Evolutionary conservation across 2,113 vertebrate genomes (phyloP), one percentile per base, ranked within the genome.

Genomic region (Himantopus leucocephalus): DNA sequence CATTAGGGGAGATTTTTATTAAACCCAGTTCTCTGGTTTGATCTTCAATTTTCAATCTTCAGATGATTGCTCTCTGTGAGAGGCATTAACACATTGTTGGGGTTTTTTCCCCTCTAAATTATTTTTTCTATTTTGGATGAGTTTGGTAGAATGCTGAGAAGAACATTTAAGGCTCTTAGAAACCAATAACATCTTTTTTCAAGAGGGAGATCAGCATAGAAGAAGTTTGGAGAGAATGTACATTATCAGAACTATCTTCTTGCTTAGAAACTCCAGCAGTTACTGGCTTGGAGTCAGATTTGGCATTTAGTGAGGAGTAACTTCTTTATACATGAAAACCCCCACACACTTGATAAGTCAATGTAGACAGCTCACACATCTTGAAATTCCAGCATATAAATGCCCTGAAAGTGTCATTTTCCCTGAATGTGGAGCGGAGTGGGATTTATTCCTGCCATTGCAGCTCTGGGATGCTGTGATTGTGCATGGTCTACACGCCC

Each of bases 361-460:
- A 76, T 95, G 72, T 39, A 94, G 91, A 52, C 62, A 84, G 73
- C 50, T 92, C 94, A 91, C 72, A 90, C 19, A 2, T 84, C 63
- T 92, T 81, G 39, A 96, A 96, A 89, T 93, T 96, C 73, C 73
- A 86, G 83, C 72, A 75, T 92, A 84, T 72, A 94, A 84, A 89
- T 94, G 91, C 58, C 74, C 91, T 68, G 34, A 88, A 95, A 90
- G 67, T 81, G 84, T 90, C 20, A 79, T 92, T 95, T 89, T 95
- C 70, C 75, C 73, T 91, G 70, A 89, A 91, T 75, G 43, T 75
- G 58, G 43, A 78, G 34, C 7, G 1, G 43, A 91, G 63, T 8
- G 3, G 41, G 37, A 14, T 78, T 82, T 91, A 48, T 96, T 80
- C n/a, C 76, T 94, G 73, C n/a, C 41, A 17, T 70, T 70, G 62